Evolutionary conservation across 1,140 invertebrate genomes (phyloP).

Genomic region (Zaprionus lachaisei): DNA sequence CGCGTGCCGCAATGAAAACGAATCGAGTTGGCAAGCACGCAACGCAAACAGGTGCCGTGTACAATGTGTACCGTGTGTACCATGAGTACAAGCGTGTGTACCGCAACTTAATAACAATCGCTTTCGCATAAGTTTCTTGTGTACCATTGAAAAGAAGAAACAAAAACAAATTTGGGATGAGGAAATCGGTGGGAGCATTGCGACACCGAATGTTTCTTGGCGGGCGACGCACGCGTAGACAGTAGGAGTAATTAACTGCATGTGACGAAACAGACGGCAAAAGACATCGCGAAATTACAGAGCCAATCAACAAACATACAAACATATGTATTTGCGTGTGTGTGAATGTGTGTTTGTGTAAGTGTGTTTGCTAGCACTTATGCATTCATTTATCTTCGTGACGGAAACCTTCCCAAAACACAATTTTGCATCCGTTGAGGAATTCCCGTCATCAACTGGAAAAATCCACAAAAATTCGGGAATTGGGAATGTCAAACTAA

Average conservation of each 20-base stretch:
- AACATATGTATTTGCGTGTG: not conserved
- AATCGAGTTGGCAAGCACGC: not conserved
- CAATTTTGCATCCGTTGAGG: conserved; percentile 1
- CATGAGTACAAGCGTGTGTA: not conserved
- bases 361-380: conserved; percentile 9
- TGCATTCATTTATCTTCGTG: not conserved
- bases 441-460: conserved; percentile 17
- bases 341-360: not conserved
- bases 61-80: conserved; percentile 5
- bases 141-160: conserved; percentile 36
- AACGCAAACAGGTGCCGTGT: not conserved
- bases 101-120: conserved; percentile 54
- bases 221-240: conserved; percentile 62
- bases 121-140: conserved; percentile 53
- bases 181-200: conserved; percentile 58
- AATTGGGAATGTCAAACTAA: conserved; percentile 27
- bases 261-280: conserved; percentile 21
- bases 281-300: conserved; percentile 21
- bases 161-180: conserved; percentile 38
- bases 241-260: conserved; percentile 60
- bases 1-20: conserved; percentile 4
- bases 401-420: not conserved
- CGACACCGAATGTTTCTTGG: conserved; percentile 48
- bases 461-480: conserved; percentile 12
- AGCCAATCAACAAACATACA: conserved; percentile 34